Base-by-base conservation (phyloP, 1,140 invertebrate species). In the Pseudomyrmex sp. region DNA sequence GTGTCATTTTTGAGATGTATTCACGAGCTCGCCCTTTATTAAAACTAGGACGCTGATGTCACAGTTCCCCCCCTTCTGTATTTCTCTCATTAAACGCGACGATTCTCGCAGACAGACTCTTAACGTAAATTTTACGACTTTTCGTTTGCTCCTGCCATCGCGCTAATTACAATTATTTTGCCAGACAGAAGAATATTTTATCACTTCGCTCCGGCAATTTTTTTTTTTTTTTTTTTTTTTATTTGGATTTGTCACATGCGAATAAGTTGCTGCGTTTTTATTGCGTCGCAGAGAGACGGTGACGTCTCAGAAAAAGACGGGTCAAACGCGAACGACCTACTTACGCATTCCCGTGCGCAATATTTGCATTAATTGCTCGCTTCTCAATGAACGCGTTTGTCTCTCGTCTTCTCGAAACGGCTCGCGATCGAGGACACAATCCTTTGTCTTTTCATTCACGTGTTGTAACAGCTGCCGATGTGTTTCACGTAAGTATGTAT, bases 321-420 rank as follows among this genome's bases (percentile, higher is more conserved):
- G 75, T 84, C 82, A 84, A 84, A 70, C 58, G 48, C 58, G 58
- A 80, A 56, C 82, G 18, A 84, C 63, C 79, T 79, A 48, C n/a
- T 83, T 58, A 48, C 72, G 54, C 54, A 50, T 52, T 70, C 52
- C 18, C 56, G 26, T 61, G n/a, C 46, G 75, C 13, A 23, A 46
- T 68, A 79, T 84, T 84, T 84, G 75, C 82, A 84, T 84, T 84
- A 84, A 84, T 84, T 84, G 82, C 58, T 61, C 46, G 61, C 35
- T 59, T 10, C 59, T 66, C 73, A 68, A 83, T 77, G 62, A 83
- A 83, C 70, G 54, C 58, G 82, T 18, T 66, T 23, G 59, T 62
- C 59, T 5, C n/a, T 44, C 23, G 73, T 83, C 52, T 23, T 20
- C 46, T 26, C 26, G 48, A 3, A 54, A 50, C 35, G 63, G 20